Conservation (phyloP, 2,888 invertebrate genomes). For the Nephrocerus scutellatus region DNA sequence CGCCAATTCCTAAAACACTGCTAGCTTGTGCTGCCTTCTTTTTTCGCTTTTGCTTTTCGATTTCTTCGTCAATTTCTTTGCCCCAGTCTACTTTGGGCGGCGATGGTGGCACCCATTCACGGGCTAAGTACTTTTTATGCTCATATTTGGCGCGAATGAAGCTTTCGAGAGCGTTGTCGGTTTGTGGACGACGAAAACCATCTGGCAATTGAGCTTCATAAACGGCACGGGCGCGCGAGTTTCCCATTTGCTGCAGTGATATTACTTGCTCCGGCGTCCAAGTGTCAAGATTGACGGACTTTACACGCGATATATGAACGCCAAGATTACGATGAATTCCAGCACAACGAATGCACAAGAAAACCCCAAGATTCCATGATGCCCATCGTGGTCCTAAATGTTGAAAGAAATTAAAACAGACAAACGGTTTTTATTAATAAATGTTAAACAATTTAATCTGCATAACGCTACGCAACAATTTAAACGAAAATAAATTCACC, state of each 20-base stretch:
- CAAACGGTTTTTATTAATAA: background rate
- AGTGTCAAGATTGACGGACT: slow-evolving; percentile 94
- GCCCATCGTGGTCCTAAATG: slow-evolving; percentile 97
- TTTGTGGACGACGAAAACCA: slow-evolving; percentile 90
- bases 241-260: slow-evolving; percentile 94
- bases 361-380: slow-evolving; percentile 97
- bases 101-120: slow-evolving; percentile 89
- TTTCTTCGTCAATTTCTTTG: slow-evolving; percentile 81
- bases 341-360: slow-evolving; percentile 96
- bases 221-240: slow-evolving; percentile 90
- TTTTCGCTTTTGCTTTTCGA: slow-evolving; percentile 73
- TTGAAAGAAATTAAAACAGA: too few species aligned
- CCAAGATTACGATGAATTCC: slow-evolving; percentile 98
- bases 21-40: slow-evolving; percentile 61
- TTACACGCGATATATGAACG: slow-evolving; percentile 97
- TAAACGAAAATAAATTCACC: too few species aligned
- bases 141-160: slow-evolving; percentile 99
- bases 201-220: slow-evolving; percentile 97
- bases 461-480: too few species aligned
- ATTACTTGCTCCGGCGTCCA: slow-evolving; percentile 98
- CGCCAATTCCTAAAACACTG: slow-evolving; percentile 29
- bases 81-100: slow-evolving; percentile 81
- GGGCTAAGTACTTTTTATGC: slow-evolving; percentile 96
- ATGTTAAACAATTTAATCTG: background rate
- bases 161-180: slow-evolving; percentile 85